These are phyloP conservation scores for Diabrotica virgifera DNA, from an alignment of 1,140 invertebrate genomes.

Conservation along the genomic window DNA sequence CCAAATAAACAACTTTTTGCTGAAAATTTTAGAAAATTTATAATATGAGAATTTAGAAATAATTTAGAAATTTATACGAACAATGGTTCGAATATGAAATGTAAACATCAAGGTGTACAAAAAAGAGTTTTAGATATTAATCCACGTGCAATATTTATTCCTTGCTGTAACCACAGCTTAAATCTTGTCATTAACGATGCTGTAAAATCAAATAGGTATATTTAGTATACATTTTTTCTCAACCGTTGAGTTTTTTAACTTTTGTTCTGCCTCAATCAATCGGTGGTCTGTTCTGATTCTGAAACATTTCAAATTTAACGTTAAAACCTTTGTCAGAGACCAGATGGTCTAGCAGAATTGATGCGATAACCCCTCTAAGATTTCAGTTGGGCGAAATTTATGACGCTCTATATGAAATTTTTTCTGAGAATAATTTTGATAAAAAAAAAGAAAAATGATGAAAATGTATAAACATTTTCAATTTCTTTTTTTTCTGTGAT, in stretches of 20 bases:
- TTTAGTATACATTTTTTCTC: conserved; percentile 31
- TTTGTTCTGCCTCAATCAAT: conserved; percentile 39
- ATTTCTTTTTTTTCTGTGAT: too few relatives aligned
- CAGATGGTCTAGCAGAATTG: conserved; percentile 39
- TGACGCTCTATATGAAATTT: conserved; percentile 28
- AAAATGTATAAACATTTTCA: too few relatives aligned
- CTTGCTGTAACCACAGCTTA: conserved; percentile 25
- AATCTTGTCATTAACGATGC: conserved; percentile 34
- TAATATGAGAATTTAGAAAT: too few relatives aligned
- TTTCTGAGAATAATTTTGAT: conserved; percentile 12
- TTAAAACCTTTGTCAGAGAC: conserved; percentile 41
- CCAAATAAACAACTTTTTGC: too few relatives aligned
- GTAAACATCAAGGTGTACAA: conserved; percentile 30
- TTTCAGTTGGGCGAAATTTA: conserved; percentile 29
- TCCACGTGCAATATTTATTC: conserved; percentile 32
- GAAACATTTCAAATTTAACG: conserved; percentile 36
- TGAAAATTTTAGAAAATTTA: too few relatives aligned
- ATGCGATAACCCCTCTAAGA: conserved; percentile 22
- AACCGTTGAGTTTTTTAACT: conserved; percentile 36
- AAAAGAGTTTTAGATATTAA: conserved; percentile 31
- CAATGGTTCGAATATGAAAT: conserved; percentile 41
- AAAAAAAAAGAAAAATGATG: too few relatives aligned
- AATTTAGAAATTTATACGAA: too few relatives aligned
- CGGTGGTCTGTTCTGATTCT: conserved; percentile 40
- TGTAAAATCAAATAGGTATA: conserved; percentile 24